These are phyloP conservation scores for Megaptera novaeangliae DNA, from an alignment of 2,113 vertebrate genomes.

Conservation along the genomic window DNA sequence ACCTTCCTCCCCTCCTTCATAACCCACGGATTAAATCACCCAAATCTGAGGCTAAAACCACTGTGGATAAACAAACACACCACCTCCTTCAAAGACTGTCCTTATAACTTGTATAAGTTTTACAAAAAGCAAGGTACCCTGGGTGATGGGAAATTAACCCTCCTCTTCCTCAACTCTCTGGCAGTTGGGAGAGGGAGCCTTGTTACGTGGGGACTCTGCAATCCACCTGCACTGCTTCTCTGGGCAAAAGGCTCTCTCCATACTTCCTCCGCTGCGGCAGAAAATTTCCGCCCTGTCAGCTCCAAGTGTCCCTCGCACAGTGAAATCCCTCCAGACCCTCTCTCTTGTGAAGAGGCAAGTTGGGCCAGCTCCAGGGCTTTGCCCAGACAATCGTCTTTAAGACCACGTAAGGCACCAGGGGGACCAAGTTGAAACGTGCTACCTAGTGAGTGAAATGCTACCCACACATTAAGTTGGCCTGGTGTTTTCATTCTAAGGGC, in stretches of 20 bases:
- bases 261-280: accelerated
- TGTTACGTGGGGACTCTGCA: background rate
- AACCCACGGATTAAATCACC: background rate
- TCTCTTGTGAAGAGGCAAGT: background rate
- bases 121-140: background rate
- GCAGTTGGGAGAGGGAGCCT: background rate
- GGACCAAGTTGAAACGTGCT: background rate
- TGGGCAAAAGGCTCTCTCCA: background rate
- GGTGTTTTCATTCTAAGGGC: background rate
- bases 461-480: background rate
- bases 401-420: accelerated
- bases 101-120: background rate
- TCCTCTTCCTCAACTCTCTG: background rate
- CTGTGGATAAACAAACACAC: background rate
- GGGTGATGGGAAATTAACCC: background rate
- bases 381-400: background rate
- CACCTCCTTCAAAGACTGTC: background rate
- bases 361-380: background rate
- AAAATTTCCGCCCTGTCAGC: background rate
- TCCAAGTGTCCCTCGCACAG: background rate
- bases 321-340: background rate
- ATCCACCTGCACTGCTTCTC: background rate
- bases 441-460: accelerated
- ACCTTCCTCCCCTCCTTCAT: background rate
- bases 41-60: no score